Evolutionary conservation across 2,888 invertebrate species (phyloP).

Genomic region (Congeria kusceri): DNA sequence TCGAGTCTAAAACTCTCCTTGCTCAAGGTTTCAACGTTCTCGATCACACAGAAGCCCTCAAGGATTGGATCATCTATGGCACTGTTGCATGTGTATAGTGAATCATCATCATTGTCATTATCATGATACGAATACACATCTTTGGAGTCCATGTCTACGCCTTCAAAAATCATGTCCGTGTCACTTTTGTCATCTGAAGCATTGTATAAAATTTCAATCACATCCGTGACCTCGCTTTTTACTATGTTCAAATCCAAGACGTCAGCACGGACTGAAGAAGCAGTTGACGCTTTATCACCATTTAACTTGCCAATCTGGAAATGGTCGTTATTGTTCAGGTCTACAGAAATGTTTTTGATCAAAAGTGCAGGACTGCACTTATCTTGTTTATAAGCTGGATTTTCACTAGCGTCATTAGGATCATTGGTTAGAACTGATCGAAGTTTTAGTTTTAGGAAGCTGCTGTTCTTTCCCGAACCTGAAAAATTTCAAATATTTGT

Average conservation of each 20-base stretch:
- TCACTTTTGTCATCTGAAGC: neutral
- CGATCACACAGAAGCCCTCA: conserved; percentile 6
- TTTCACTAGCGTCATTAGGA: neutral
- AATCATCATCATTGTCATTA: neutral
- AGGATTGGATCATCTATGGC: neutral
- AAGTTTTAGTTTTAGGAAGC: too few relatives aligned
- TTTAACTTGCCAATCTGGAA: neutral
- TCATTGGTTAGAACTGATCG: too few relatives aligned
- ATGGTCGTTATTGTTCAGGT: neutral
- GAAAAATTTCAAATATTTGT: too few relatives aligned
- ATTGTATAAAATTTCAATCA: neutral
- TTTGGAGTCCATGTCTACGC: neutral
- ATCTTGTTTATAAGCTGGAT: neutral
- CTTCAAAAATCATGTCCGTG: neutral
- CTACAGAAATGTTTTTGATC: neutral
- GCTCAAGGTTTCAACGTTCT: conserved; percentile 7
- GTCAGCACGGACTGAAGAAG: neutral
- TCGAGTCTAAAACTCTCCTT: neutral
- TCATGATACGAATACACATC: neutral
- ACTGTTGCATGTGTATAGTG: neutral
- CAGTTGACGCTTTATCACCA: neutral
- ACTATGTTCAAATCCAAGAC: neutral
- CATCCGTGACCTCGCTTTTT: neutral
- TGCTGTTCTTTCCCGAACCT: too few relatives aligned
- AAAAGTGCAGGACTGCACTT: neutral